These are phyloP conservation scores for Urophycis tenuis DNA, from an alignment of 2,797 vertebrate species.

Conservation along the genomic window DNA sequence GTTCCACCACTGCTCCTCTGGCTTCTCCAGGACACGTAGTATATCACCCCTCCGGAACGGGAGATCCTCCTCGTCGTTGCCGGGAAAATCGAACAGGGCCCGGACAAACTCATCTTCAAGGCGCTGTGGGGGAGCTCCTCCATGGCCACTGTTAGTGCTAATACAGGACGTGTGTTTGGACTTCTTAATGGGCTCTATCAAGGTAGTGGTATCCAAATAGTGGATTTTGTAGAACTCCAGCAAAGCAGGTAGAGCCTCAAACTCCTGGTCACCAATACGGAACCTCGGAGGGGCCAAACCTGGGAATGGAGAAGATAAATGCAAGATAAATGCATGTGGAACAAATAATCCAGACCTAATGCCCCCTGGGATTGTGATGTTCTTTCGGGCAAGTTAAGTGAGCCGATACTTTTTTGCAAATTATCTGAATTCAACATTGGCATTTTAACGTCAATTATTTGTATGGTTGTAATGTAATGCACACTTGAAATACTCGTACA, in stretches of 20 bases:
- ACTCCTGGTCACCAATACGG: conserved; percentile 97
- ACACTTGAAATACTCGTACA: not conserved
- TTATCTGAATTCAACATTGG: not conserved
- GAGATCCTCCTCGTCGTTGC: conserved; percentile 97
- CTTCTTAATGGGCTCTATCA: conserved; percentile 93
- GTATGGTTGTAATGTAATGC: not conserved
- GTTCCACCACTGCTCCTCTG: conserved; percentile 99
- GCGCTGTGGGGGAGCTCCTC: conserved; percentile 70
- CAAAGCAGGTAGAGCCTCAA: conserved; percentile 90
- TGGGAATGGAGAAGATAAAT: conserved; percentile 40
- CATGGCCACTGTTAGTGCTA: conserved; percentile 32
- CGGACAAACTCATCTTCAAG: conserved; percentile 90
- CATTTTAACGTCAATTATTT: not conserved
- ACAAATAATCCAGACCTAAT: conserved; percentile 2
- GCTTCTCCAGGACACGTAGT: conserved; percentile 91
- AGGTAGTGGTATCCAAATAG: conserved; percentile 98
- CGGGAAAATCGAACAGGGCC: conserved; percentile 96
- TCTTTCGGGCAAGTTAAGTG: not conserved
- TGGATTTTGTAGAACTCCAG: conserved; percentile 99
- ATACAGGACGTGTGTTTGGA: conserved; percentile 78
- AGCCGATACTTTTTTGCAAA: not conserved
- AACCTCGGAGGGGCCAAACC: conserved; percentile 80
- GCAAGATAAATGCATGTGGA: not conserved
- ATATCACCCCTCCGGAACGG: conserved; percentile 96
- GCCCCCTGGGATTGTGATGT: not conserved